These are phyloP conservation scores for Drymodes brunneopygia DNA, from an alignment of 2,113 vertebrate genomes.

Conservation along the genomic window DNA sequence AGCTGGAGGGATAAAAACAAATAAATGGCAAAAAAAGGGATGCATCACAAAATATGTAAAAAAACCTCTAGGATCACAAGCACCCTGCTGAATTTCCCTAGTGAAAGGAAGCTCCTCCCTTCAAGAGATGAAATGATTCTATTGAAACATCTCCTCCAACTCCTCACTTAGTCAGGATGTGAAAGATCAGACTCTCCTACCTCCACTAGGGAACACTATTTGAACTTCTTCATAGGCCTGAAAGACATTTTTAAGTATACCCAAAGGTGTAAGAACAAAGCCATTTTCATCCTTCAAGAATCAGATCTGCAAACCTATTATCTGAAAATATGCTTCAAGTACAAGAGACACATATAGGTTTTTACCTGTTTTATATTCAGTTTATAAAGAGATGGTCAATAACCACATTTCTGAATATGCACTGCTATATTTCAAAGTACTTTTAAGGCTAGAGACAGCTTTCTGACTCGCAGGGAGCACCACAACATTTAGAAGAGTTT, in stretches of 20 bases:
- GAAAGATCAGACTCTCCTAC: background rate
- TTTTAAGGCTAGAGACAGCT: background rate
- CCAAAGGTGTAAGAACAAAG: background rate
- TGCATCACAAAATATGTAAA: background rate
- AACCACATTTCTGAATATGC: background rate
- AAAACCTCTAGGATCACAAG: background rate
- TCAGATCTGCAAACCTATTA: background rate
- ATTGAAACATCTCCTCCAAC: background rate
- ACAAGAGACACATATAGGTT: background rate
- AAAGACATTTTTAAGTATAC: background rate
- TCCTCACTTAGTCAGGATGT: background rate
- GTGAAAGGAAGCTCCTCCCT: background rate
- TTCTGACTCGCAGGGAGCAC: background rate
- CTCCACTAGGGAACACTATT: background rate
- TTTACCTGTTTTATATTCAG: background rate
- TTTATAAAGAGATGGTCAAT: background rate
- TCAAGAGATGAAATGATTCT: background rate
- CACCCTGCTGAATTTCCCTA: background rate
- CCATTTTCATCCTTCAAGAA: background rate
- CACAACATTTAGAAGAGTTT: background rate
- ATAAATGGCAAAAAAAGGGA: background rate
- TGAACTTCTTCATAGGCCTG: background rate
- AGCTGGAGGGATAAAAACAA: background rate
- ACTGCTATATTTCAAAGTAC: background rate
- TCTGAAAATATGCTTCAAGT: background rate